A percentile compares a stretch with the other conserved stretches of the same genome.
These are phyloP conservation scores for Otolemur garnettii DNA, from an alignment of 2,113 vertebrate species.

Conservation along the genomic window DNA sequence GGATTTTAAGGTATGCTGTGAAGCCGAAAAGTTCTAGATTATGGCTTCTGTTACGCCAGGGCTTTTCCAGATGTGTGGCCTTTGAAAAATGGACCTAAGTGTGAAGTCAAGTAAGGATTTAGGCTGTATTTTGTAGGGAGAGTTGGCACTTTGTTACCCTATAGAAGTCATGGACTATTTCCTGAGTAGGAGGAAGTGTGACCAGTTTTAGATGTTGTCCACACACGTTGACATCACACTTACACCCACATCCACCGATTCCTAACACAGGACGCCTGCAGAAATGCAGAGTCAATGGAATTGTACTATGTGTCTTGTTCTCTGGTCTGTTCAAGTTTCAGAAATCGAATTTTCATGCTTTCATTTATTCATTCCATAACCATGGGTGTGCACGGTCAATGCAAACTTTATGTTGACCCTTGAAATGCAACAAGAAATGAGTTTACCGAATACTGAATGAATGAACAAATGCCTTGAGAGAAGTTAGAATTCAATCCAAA, in stretches of 20 bases:
- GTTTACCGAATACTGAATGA: not conserved
- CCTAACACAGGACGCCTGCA: not conserved
- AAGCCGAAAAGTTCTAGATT: not conserved
- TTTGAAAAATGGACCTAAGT: not conserved
- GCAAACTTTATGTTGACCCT: not conserved
- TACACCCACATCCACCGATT: not conserved
- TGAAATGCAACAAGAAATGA: not conserved
- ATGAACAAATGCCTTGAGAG: not conserved
- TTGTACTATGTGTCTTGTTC: not conserved
- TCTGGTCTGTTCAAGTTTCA: not conserved
- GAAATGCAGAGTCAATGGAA: constrained; percentile 16
- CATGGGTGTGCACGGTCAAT: not conserved
- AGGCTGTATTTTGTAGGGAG: not conserved
- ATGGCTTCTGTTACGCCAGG: not conserved
- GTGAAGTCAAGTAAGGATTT: not conserved
- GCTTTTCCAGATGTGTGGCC: not conserved
- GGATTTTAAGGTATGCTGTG: not conserved
- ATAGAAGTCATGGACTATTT: not conserved
- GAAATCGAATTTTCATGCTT: not conserved
- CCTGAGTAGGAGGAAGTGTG: not conserved
- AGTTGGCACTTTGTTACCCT: constrained; percentile 25
- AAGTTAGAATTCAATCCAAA: not conserved
- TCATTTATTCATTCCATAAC: not conserved
- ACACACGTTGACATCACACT: not conserved
- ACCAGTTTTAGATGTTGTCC: not conserved